Conservation (phyloP, 2,888 invertebrate genomes). For the Eulithis prunata region DNA sequence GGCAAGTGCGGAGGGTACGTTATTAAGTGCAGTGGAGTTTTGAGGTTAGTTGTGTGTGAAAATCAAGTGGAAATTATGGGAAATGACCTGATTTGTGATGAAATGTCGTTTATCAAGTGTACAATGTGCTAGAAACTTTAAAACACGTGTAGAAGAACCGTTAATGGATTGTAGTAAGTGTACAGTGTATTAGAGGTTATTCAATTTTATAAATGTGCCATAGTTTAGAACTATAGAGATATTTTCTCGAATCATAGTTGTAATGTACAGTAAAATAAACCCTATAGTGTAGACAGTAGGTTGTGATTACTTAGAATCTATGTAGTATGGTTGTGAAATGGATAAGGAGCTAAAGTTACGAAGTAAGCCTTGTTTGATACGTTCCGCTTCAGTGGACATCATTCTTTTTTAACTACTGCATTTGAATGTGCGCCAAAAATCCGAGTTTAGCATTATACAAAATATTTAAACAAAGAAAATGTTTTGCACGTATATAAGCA, state of each 20-base stretch:
- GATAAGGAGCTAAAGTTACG: constrained; percentile 3
- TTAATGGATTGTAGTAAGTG: background rate
- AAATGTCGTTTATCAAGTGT: too few relatives aligned
- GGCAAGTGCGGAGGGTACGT: constrained; percentile 14
- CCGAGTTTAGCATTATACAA: too few relatives aligned
- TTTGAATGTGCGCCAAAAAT: too few relatives aligned
- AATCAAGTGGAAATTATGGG: too few relatives aligned
- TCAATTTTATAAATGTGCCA: constrained; percentile 15
- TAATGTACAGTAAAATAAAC: constrained; percentile 11
- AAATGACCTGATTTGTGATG: too few relatives aligned
- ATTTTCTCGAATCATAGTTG: constrained; percentile 24
- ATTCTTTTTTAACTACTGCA: constrained; percentile 1
- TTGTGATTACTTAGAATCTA: constrained; percentile 37
- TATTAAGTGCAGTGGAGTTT: constrained; percentile 6
- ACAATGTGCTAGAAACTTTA: background rate
- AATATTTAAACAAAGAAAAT: too few relatives aligned
- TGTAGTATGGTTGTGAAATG: constrained; percentile 35
- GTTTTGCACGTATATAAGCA: too few relatives aligned
- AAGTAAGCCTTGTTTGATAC: background rate
- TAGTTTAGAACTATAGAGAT: constrained; percentile 17
- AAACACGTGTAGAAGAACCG: background rate
- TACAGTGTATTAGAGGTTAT: constrained; percentile 3
- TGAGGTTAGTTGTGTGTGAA: background rate
- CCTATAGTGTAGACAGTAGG: constrained; percentile 31
- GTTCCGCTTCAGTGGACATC: constrained; percentile 1